phyloP scores from a whole-genome alignment of 1,140 invertebrate genomes.

The Lethocerus indicus region DNA sequence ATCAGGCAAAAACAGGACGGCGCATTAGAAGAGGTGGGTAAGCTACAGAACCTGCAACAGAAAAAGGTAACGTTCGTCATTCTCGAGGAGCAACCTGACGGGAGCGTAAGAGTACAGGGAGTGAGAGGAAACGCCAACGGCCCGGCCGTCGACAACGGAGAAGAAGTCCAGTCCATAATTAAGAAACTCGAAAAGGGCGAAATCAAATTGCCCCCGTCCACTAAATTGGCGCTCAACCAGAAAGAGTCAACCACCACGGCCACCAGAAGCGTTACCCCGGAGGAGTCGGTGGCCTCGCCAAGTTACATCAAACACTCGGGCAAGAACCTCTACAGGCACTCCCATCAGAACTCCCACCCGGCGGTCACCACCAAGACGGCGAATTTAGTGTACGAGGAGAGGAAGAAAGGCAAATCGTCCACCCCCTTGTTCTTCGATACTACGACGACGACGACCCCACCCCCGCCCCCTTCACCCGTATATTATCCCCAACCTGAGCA shows the following conservation, averaged over 20 bases:
- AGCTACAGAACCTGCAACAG: constrained; percentile 39
- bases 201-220: constrained; percentile 52
- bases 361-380: too few relatives aligned
- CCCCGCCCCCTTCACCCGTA: constrained; percentile 12
- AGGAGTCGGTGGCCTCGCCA: constrained; percentile 13
- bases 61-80: constrained; percentile 75
- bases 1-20: constrained; percentile 52
- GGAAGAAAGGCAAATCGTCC: too few relatives aligned
- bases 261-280: constrained; percentile 8
- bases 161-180: constrained; percentile 60
- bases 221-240: constrained; percentile 15
- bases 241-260: too few relatives aligned
- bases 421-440: too few relatives aligned
- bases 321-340: constrained; percentile 18
- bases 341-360: too few relatives aligned
- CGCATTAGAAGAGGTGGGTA: constrained; percentile 48
- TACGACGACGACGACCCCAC: constrained; percentile 12
- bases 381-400: too few relatives aligned
- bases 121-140: constrained; percentile 52
- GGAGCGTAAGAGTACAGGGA: constrained; percentile 64
- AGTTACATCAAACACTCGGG: constrained; percentile 19
- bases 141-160: constrained; percentile 41
- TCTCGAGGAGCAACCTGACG: constrained; percentile 65
- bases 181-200: constrained; percentile 65
- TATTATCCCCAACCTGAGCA: too few relatives aligned